Base-by-base conservation (phyloP, 2,797 vertebrate genomes). In the Chanos chanos region DNA sequence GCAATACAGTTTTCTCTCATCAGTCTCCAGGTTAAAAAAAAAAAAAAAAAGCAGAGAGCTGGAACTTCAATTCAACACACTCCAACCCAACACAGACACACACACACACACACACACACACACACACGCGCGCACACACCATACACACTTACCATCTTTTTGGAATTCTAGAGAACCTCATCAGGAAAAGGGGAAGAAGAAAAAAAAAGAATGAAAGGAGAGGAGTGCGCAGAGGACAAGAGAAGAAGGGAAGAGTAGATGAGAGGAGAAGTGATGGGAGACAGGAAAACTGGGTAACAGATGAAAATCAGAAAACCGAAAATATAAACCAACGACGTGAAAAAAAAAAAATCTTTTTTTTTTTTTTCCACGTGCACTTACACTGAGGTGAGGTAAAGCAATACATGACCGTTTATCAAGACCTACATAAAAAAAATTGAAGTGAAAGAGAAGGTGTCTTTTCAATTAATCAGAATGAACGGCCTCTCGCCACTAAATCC, bases 91-190 rank as follows among this genome's bases (percentile, higher is more conserved):
- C 70, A 77, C 10, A 27, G 84, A 65, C 74, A 77, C 40, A 5
- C 19, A 72, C 82, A 74, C 80, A 80, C 82, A 6, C 41, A 50
- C 33, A 83, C 77, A 78, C 25, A 7, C 57, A 50, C 44, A 28
- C 48, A 83, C 78, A 79, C 13, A 37, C 31, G 30, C 22, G 43
- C 53, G 7, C 39, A 45, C 8, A 77, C 80, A 73, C 78, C n/a
- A 72, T 66, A 83, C 84, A 83, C 84, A 92, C 92, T 92, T 90
- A 93, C 91, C 91, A 92, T 91, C 81, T 86, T 92, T 87, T 89
- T 90, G 86, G 86, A 90, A 89, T 89, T 91, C 92, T 93, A 91
- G 10, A 36, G 33, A 9, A 61, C 85, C 89, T 89, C 87, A 90
- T 87, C 24, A 63, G 3, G 37, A 3, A 28, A 7, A 86, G 85